Percentiles rank a stretch among this genome's conserved stretches.
Evolutionary conservation across 2,113 vertebrate genomes (phyloP).

Genomic region (Aphyosemion australe): DNA sequence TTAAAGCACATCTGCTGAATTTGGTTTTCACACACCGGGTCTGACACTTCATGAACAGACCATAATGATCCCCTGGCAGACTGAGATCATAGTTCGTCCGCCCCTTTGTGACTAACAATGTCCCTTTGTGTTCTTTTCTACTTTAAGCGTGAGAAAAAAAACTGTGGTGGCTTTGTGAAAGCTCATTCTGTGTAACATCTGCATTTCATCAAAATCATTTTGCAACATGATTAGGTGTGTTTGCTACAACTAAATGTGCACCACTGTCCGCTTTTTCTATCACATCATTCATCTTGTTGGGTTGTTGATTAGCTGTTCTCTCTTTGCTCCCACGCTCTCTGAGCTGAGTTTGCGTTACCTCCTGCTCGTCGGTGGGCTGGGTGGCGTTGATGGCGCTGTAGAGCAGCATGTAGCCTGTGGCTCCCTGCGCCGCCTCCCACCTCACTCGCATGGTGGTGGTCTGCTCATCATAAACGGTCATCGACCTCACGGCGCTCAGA

Average conservation of each 20-base stretch:
- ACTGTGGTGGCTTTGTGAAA: conserved; percentile 44
- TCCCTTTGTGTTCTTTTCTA: conserved; percentile 35
- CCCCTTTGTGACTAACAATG: conserved; percentile 45
- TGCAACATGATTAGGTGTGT: conserved; percentile 3
- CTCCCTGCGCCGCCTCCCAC: conserved; percentile 86
- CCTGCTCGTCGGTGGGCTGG: conserved; percentile 77
- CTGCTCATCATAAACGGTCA: conserved; percentile 87
- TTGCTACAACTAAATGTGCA: not conserved
- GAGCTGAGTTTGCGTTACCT: conserved; percentile 76
- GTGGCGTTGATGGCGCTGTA: conserved; percentile 87
- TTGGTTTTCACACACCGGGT: conserved; percentile 34
- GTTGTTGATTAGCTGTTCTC: conserved; percentile 1
- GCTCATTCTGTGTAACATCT: conserved; percentile 41
- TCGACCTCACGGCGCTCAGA: conserved; percentile 81
- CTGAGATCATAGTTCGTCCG: conserved; percentile 60
- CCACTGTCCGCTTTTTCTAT: not conserved
- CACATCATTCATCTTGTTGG: not conserved
- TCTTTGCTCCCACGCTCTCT: not conserved
- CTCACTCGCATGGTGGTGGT: conserved; percentile 89
- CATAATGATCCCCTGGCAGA: conserved; percentile 46
- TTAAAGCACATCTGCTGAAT: conserved; percentile 42
- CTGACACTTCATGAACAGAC: conserved; percentile 60
- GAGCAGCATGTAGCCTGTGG: conserved; percentile 87
- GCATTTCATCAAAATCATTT: conserved; percentile 42
- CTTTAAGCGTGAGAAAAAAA: conserved; percentile 26